Conservation (phyloP, 2,113 vertebrate species). For the cattle (Bos taurus) region DNA sequence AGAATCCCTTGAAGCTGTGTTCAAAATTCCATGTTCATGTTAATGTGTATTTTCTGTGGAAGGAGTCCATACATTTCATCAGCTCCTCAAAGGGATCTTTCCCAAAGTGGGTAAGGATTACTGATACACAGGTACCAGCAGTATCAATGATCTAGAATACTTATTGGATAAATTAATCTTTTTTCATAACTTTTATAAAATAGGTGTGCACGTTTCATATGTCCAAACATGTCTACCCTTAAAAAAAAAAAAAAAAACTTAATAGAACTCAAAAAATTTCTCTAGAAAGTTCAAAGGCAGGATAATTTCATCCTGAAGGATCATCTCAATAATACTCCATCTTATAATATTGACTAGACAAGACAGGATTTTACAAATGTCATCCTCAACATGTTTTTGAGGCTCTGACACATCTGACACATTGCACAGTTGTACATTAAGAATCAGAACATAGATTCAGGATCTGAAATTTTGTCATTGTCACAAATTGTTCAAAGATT, state of each 20-base stretch:
- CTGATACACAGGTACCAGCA: background rate
- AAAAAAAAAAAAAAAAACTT: background rate
- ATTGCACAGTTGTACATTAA: background rate
- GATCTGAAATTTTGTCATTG: background rate
- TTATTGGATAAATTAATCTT: background rate
- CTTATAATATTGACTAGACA: background rate
- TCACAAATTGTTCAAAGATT: background rate
- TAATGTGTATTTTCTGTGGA: background rate
- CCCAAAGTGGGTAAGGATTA: background rate
- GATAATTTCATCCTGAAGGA: slow-evolving; percentile 10
- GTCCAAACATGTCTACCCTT: background rate
- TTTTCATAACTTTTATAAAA: slow-evolving; percentile 14
- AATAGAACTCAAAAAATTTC: background rate
- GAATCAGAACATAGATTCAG: background rate
- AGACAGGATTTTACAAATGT: background rate
- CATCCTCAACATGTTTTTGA: background rate
- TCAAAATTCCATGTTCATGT: background rate
- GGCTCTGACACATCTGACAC: background rate
- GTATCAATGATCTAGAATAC: background rate
- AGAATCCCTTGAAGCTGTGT: background rate
- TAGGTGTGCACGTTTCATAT: background rate
- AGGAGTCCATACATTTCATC: background rate
- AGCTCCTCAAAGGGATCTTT: background rate
- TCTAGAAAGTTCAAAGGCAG: background rate
- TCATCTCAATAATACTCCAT: background rate